These are phyloP conservation scores for Anolis carolinensis DNA, from an alignment of 2,113 vertebrate species.

Conservation along the genomic window DNA sequence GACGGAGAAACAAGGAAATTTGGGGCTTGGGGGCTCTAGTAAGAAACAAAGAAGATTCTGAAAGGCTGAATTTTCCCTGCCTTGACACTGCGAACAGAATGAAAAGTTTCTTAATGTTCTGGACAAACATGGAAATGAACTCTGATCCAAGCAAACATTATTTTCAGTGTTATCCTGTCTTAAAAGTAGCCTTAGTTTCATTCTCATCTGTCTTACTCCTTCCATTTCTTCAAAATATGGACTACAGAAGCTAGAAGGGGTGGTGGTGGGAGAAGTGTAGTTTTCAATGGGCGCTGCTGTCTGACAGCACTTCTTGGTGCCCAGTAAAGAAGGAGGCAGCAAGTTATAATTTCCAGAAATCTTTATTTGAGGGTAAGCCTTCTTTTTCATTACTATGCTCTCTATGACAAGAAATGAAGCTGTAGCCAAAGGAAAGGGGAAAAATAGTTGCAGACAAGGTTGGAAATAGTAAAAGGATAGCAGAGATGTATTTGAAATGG, in stretches of 20 bases:
- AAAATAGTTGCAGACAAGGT: not conserved
- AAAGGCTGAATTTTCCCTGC: not conserved
- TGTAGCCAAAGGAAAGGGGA: not conserved
- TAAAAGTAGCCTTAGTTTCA: not conserved
- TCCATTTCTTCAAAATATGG: not conserved
- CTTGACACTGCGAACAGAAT: not conserved
- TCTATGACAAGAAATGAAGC: not conserved
- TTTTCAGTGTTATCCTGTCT: not conserved
- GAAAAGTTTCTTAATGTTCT: not conserved
- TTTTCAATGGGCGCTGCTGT: not conserved
- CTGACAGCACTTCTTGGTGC: not conserved
- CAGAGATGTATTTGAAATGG: not conserved
- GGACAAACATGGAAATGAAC: not conserved
- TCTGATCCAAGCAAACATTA: no score
- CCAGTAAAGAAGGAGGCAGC: not conserved
- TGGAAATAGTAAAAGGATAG: not conserved
- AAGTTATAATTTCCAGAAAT: not conserved
- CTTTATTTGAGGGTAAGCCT: not conserved
- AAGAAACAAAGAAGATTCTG: not conserved
- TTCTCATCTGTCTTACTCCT: not conserved
- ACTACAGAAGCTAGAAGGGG: not conserved
- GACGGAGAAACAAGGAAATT: not conserved
- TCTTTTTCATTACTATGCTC: not conserved
- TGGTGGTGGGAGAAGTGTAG: not conserved
- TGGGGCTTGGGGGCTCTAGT: not conserved